Evolutionary conservation across 1,140 invertebrate species (phyloP).

Genomic region (Euwallacea fornicatus): DNA sequence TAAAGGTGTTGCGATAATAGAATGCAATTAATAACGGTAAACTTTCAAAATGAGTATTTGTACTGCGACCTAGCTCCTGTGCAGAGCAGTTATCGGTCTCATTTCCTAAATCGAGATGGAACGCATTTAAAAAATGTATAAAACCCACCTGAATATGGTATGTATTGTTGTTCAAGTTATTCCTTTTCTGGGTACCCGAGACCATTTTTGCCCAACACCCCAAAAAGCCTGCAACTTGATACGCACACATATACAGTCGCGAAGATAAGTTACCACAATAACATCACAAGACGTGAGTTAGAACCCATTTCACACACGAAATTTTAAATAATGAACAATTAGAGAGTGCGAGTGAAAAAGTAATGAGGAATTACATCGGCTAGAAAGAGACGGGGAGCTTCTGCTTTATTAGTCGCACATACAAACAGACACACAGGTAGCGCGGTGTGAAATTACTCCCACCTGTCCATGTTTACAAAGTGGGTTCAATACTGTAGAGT

Average conservation of each 20-base stretch:
- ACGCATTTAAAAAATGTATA: neutral
- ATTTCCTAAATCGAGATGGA: too few relatives aligned
- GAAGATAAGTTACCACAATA: conserved; percentile 6
- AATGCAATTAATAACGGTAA: conserved; percentile 4
- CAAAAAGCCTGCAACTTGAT: neutral
- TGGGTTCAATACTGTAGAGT: conserved; percentile 32
- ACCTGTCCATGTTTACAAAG: conserved; percentile 38
- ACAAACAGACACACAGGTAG: conserved; percentile 38
- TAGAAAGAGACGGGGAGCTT: conserved; percentile 3
- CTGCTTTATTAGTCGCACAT: conserved; percentile 28
- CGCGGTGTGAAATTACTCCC: conserved; percentile 28
- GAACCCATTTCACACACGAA: conserved; percentile 5
- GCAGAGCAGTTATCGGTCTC: too few relatives aligned
- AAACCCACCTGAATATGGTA: conserved; percentile 34
- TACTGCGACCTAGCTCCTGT: neutral
- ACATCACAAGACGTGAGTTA: neutral
- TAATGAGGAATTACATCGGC: neutral
- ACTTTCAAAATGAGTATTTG: neutral
- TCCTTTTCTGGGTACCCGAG: conserved; percentile 13
- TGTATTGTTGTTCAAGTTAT: conserved; percentile 29
- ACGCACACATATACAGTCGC: neutral
- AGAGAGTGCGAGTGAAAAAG: neutral
- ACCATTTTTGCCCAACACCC: conserved; percentile 27
- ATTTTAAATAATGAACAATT: conserved; percentile 9
- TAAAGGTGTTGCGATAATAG: neutral